A percentile compares a stretch with the other conserved stretches of the same genome.
Conservation (phyloP, 2,113 vertebrate species). For the Stegostoma tigrinum region DNA sequence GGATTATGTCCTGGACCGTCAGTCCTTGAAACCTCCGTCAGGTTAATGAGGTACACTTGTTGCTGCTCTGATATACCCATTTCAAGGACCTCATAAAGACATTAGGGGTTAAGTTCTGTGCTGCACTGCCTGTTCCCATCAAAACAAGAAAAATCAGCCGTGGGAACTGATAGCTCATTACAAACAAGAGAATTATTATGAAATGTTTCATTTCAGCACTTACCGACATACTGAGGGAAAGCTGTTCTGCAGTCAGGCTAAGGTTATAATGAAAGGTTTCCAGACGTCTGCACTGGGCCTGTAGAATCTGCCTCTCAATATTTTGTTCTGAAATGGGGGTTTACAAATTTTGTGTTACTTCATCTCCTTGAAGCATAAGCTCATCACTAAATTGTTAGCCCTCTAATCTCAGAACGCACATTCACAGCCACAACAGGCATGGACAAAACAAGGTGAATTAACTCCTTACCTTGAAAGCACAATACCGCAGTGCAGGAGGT, state of each 20-base stretch:
- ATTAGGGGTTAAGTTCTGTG: neutral
- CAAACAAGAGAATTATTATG: neutral
- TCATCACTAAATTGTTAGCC: neutral
- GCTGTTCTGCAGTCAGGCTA: slow-evolving; percentile 85
- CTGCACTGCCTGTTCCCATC: neutral
- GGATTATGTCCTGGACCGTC: neutral
- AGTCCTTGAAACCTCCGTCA: neutral
- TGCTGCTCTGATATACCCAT: neutral
- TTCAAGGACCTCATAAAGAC: neutral
- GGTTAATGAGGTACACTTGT: neutral
- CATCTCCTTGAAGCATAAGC: neutral
- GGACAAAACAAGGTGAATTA: neutral
- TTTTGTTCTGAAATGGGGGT: slow-evolving; percentile 72
- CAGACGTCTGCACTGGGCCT: slow-evolving; percentile 85
- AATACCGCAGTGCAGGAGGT: no score
- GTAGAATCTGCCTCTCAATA: slow-evolving; percentile 88
- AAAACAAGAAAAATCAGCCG: neutral
- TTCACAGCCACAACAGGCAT: neutral
- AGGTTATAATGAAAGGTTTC: slow-evolving; percentile 95
- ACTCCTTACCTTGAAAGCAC: no score
- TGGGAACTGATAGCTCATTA: neutral
- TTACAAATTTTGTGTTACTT: neutral
- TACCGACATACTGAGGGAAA: slow-evolving; percentile 94
- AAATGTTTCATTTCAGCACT: slow-evolving; percentile 45
- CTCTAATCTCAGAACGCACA: neutral